phyloP scores from a whole-genome alignment of 2,888 invertebrate genomes.

The Acrobasis suavella region DNA sequence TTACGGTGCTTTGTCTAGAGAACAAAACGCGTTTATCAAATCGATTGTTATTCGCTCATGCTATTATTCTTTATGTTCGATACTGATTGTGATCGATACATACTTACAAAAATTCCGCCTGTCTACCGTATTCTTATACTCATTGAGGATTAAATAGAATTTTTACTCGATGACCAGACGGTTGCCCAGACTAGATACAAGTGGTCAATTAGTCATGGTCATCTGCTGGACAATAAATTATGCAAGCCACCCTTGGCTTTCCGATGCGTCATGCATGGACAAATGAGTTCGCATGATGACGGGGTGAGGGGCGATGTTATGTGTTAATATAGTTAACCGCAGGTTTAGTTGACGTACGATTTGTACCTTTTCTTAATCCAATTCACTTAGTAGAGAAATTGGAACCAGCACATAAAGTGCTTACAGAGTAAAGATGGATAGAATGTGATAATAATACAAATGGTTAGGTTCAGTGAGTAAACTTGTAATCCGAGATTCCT shows the following conservation, averaged over 20 bases:
- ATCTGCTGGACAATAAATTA: constrained; percentile 5
- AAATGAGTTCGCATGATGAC: constrained; percentile 13
- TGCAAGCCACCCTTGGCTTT: constrained; percentile 13
- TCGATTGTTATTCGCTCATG: constrained; percentile 26
- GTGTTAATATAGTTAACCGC: constrained; percentile 7
- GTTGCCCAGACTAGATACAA: not conserved
- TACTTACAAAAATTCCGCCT: too few species aligned
- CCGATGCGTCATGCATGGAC: constrained; percentile 16
- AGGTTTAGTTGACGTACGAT: constrained; percentile 1
- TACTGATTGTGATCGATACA: not conserved
- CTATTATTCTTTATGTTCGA: not conserved
- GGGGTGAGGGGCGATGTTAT: not conserved
- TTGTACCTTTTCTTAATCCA: not conserved
- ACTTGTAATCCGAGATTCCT: constrained; percentile 21
- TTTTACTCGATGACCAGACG: too few species aligned
- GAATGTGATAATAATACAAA: constrained; percentile 17
- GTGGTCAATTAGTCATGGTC: not conserved
- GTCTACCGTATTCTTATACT: too few species aligned
- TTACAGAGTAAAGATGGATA: too few species aligned
- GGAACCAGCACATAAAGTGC: too few species aligned
- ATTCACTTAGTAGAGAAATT: not conserved
- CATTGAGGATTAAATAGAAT: too few species aligned
- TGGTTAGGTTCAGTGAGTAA: constrained; percentile 13
- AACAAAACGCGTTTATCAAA: constrained; percentile 35
- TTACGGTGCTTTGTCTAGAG: constrained; percentile 53